Percentiles rank a stretch among this genome's conserved stretches.
These are phyloP conservation scores for Abramis brama DNA, from an alignment of 2,113 vertebrate genomes.

Conservation along the genomic window DNA sequence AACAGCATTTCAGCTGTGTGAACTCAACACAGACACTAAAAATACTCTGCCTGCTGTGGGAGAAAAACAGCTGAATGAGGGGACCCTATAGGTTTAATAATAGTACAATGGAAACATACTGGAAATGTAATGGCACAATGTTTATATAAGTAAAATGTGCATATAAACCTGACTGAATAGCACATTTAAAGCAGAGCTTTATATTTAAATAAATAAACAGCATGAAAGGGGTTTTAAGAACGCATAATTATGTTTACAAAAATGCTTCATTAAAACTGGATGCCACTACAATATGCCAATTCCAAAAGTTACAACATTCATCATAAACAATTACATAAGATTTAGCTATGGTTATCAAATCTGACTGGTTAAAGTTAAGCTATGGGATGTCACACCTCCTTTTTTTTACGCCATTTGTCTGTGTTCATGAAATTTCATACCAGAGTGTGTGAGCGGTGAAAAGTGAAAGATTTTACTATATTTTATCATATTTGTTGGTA, in stretches of 20 bases:
- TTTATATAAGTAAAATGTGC: constrained; percentile 1
- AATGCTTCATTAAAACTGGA: neutral
- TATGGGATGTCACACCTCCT: neutral
- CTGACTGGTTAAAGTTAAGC: neutral
- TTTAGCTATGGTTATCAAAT: neutral
- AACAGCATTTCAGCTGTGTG: constrained; percentile 35
- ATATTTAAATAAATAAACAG: neutral
- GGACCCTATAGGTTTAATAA: constrained; percentile 32
- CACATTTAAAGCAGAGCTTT: neutral
- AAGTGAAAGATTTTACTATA: neutral
- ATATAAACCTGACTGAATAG: neutral
- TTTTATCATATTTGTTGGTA: neutral
- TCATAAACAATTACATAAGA: neutral
- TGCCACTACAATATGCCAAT: neutral
- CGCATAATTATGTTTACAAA: neutral
- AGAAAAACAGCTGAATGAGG: constrained; percentile 36
- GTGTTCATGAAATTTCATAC: neutral
- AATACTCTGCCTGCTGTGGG: constrained; percentile 11
- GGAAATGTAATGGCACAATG: neutral
- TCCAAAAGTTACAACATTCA: neutral
- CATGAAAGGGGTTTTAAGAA: neutral
- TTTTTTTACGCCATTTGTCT: neutral
- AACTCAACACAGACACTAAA: constrained; percentile 38
- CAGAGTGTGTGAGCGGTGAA: neutral
- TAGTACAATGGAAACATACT: constrained; percentile 32